Conservation (phyloP, 2,888 invertebrate genomes). For the Congeria kusceri region DNA sequence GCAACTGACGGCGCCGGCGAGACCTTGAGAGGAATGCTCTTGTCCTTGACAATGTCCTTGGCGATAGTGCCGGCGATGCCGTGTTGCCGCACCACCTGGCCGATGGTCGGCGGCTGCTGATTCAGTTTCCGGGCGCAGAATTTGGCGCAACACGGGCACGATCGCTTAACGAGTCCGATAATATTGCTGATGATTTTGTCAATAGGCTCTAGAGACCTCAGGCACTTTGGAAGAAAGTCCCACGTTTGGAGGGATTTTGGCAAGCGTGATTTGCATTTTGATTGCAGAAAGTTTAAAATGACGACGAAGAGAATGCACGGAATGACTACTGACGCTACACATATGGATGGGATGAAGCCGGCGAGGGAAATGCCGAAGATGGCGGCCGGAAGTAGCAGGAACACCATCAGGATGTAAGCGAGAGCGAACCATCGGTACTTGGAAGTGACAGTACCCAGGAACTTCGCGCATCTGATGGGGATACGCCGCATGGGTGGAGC, state of each 20-base stretch:
- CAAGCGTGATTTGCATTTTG: slow-evolving; percentile 68
- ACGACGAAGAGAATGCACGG: slow-evolving; percentile 74
- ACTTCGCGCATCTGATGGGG: slow-evolving; percentile 86
- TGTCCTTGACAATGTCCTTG: not conserved
- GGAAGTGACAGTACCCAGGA: slow-evolving; percentile 87
- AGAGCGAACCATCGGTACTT: slow-evolving; percentile 88
- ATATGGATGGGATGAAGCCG: slow-evolving; percentile 72
- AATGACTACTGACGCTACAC: slow-evolving; percentile 75
- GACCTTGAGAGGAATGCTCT: not conserved
- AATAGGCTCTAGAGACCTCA: slow-evolving; percentile 80
- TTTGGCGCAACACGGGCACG: slow-evolving; percentile 51
- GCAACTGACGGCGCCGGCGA: slow-evolving; percentile 48
- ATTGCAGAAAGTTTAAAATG: slow-evolving; percentile 79
- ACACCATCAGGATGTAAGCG: slow-evolving; percentile 84
- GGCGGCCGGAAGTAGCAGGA: slow-evolving; percentile 79
- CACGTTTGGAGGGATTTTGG: slow-evolving; percentile 79
- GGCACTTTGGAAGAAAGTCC: slow-evolving; percentile 81
- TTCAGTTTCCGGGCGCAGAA: slow-evolving; percentile 42
- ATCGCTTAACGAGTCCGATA: slow-evolving; percentile 19
- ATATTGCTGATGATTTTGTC: slow-evolving; percentile 73
- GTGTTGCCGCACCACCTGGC: slow-evolving; percentile 9
- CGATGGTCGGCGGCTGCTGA: not conserved
- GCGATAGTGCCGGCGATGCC: slow-evolving; percentile 15
- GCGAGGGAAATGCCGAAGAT: slow-evolving; percentile 80
- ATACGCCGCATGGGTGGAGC: slow-evolving; percentile 86